Conservation (phyloP, 2,797 vertebrate genomes). For the Xenopus petersii region DNA sequence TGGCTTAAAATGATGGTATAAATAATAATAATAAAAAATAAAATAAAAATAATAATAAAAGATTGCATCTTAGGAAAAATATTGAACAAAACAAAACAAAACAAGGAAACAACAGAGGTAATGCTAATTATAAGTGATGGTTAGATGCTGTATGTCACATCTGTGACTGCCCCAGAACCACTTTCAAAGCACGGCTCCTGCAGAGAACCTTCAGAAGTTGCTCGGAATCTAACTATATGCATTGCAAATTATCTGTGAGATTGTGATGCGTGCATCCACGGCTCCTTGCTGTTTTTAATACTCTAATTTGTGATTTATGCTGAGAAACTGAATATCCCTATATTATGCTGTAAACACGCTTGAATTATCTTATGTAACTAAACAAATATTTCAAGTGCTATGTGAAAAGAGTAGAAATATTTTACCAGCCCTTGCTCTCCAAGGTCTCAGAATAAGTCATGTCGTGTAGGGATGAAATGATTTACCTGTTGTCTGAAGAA, state of each 20-base stretch:
- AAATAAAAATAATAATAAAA: too few species aligned
- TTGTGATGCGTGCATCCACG: constrained; percentile 12
- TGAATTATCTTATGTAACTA: constrained; percentile 35
- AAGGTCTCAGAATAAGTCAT: constrained; percentile 4
- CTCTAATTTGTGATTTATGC: constrained; percentile 42
- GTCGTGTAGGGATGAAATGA: constrained; percentile 32
- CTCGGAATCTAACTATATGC: constrained; percentile 23
- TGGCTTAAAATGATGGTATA: too few species aligned
- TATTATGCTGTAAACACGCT: constrained; percentile 21
- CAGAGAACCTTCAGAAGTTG: constrained; percentile 19
- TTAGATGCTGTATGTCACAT: too few species aligned
- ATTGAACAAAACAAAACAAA: too few species aligned
- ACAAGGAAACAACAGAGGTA: too few species aligned
- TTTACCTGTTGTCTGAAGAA: constrained; percentile 32
- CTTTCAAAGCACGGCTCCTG: constrained; percentile 7
- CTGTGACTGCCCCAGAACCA: too few species aligned
- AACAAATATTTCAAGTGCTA: constrained; percentile 26
- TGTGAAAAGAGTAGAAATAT: constrained; percentile 33
- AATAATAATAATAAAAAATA: too few species aligned
- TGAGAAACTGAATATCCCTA: constrained; percentile 27
- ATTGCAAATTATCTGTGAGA: constrained; percentile 25
- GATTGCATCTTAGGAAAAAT: too few species aligned
- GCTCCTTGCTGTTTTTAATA: constrained; percentile 46
- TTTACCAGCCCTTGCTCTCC: constrained; percentile 11
- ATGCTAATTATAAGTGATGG: too few species aligned